phyloP scores from a whole-genome alignment of 2,888 invertebrate species.

The Eupithecia insigniata region DNA sequence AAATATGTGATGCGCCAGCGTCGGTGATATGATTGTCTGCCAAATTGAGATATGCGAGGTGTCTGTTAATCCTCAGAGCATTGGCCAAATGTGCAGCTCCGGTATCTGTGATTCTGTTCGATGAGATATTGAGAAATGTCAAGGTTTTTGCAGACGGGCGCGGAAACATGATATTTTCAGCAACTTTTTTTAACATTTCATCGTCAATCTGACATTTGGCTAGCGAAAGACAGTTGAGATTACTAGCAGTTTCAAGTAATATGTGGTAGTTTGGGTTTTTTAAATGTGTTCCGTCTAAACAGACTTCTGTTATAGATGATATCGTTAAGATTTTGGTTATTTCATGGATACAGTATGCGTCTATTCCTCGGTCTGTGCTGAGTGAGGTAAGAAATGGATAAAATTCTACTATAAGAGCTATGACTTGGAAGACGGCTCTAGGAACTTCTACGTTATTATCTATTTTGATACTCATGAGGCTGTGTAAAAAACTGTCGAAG shows the following conservation, averaged over 20 bases:
- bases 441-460: background rate
- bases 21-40: background rate
- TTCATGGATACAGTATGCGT: background rate
- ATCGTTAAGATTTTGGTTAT: background rate
- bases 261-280: background rate
- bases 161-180: background rate
- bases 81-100: background rate
- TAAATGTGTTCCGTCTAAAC: background rate
- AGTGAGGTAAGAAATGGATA: background rate
- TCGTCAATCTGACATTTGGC: background rate
- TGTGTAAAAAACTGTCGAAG: background rate
- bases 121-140: conserved; percentile 4
- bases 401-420: background rate
- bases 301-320: conserved; percentile 1
- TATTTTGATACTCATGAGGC: background rate
- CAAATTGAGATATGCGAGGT: conserved; percentile 1
- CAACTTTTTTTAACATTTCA: background rate
- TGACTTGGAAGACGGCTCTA: background rate
- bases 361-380: background rate
- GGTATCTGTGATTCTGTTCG: background rate
- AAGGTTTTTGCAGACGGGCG: background rate
- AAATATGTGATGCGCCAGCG: background rate
- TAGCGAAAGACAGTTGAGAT: conserved; percentile 6
- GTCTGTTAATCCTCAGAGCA: conserved; percentile 1
- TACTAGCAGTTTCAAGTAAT: conserved; percentile 1